Evolutionary conservation across 2,888 invertebrate species (phyloP), one percentile per base, ranked within the genome.

Genomic region (Ophioninae sp.): DNA sequence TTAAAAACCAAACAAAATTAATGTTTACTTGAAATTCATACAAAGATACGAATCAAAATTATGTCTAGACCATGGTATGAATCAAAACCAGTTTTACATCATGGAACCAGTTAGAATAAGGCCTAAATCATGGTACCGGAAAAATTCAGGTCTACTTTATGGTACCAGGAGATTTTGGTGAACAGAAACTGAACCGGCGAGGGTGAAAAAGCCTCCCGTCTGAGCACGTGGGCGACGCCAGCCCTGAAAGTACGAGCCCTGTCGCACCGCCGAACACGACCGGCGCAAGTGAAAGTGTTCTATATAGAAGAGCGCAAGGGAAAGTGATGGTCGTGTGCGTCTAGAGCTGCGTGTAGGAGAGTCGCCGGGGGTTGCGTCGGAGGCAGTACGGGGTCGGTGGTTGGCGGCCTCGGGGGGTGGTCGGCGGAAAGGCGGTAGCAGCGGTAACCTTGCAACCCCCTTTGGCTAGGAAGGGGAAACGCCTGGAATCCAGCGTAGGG

Each of bases 371-470:
- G 82, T 72, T 77, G 81, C 74, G 82, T 72, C 78, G 81, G 82
- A 69, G 82, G 84, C 72, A 82, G 73, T 57, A 79, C 76, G 82
- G 83, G 77, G 84, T 81, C 84, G 86, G 86, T 77, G 83, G 87
- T 85, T 86, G 85, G 82, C 77, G 83, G 85, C 82, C 84, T 67
- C 72, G 83, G 85, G 82, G 76, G 83, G 86, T 30, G 77, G 70
- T 74, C 50, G 41, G 76, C 75, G 83, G 83, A 85, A 83, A 83
- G 87, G 86, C 83, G 88, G 86, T 86, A 90, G 90, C 91, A 91
- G 91, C 91, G 89, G 90, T 92, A 92, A 92, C 91, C 92, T 92
- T 92, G 91, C 92, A 92, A 90, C 90, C 90, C 90, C 89, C 91
- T 89, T 90, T 87, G 88, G 70, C 87, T 87, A 85, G 87, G 89